A percentile compares a stretch with the other conserved stretches of the same genome.
Conservation (phyloP, 2,113 vertebrate species). For the Ornithorhynchus anatinus region DNA sequence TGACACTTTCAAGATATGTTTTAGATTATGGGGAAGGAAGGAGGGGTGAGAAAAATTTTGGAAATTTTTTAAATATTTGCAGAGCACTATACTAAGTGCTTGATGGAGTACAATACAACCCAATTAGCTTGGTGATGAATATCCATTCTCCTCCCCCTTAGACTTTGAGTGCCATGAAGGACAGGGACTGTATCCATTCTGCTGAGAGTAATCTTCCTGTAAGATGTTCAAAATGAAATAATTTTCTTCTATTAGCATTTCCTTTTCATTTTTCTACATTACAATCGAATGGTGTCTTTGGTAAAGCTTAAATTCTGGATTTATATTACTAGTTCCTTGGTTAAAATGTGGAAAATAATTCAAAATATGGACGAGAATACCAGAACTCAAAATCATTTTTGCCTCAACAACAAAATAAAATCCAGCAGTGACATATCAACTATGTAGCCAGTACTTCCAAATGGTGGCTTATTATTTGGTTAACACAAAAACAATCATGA, state of each 20-base stretch:
- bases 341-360: slow-evolving; percentile 50
- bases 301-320: slow-evolving; percentile 33
- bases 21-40: not conserved
- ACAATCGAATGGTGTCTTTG: not conserved
- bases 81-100: too few species aligned
- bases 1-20: not conserved
- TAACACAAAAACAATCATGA: slow-evolving; percentile 22
- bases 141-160: too few species aligned
- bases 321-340: slow-evolving; percentile 44
- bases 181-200: too few species aligned
- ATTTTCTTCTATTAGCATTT: not conserved
- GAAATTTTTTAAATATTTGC: too few species aligned
- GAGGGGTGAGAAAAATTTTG: not conserved
- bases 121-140: too few species aligned
- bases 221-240: too few species aligned
- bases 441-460: slow-evolving; percentile 55
- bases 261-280: not conserved
- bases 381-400: slow-evolving; percentile 40
- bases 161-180: too few species aligned
- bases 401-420: slow-evolving; percentile 59
- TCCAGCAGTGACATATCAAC: too few species aligned
- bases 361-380: slow-evolving; percentile 41
- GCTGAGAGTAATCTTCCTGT: too few species aligned
- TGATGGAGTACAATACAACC: too few species aligned
- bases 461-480: slow-evolving; percentile 28